A percentile compares a stretch with the other conserved stretches of the same genome.
These are phyloP conservation scores for Poecilia wingei DNA, from an alignment of 2,797 vertebrate genomes.

Conservation along the genomic window DNA sequence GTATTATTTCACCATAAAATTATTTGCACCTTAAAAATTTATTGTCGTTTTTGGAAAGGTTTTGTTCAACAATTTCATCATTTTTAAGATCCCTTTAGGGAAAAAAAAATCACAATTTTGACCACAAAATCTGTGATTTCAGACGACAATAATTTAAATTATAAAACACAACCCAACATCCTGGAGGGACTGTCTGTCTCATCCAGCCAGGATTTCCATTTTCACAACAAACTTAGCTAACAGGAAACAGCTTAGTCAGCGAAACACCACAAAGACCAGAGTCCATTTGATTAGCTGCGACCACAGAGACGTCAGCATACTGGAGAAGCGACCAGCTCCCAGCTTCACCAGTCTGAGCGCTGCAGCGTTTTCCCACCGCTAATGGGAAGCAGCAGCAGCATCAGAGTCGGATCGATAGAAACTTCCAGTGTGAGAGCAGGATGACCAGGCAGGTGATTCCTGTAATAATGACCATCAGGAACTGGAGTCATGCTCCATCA, in stretches of 20 bases:
- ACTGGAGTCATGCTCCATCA: conserved; percentile 61
- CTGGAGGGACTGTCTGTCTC: not conserved
- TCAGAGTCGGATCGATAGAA: conserved; percentile 62
- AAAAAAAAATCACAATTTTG: too few species aligned
- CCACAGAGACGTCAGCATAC: conserved; percentile 57
- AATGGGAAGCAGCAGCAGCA: conserved; percentile 45
- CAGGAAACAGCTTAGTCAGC: conserved; percentile 3
- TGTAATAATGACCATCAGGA: conserved; percentile 56
- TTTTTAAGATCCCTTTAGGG: too few species aligned
- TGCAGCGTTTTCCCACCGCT: conserved; percentile 38
- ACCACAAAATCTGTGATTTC: too few species aligned
- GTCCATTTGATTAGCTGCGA: conserved; percentile 30
- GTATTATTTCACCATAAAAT: too few species aligned
- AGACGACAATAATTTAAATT: too few species aligned
- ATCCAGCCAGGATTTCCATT: not conserved
- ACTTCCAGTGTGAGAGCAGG: conserved; percentile 59
- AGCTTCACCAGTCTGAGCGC: conserved; percentile 63
- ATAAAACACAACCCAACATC: too few species aligned
- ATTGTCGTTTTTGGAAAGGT: too few species aligned
- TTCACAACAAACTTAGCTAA: not conserved
- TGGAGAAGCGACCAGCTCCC: conserved; percentile 43
- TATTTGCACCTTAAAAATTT: too few species aligned
- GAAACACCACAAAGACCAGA: conserved; percentile 39
- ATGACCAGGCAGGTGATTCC: conserved; percentile 60
- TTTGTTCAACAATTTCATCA: too few species aligned